Conservation (phyloP, 2,797 vertebrate species). For the Characodon lateralis region DNA sequence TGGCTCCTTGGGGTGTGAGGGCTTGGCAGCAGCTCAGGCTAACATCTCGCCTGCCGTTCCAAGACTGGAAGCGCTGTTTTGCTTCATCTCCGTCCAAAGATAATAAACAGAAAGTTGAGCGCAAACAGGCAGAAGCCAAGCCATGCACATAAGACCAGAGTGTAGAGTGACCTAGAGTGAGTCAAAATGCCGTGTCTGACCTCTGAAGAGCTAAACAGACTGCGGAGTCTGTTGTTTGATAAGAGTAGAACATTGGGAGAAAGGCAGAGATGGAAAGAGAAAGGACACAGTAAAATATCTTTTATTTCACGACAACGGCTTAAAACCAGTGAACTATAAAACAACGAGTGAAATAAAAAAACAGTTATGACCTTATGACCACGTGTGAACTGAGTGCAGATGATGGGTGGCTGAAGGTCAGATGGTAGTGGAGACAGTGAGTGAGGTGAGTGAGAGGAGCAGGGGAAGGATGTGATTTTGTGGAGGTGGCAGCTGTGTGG, state of each 20-base stretch:
- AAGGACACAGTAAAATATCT: neutral
- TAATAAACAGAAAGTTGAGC: conserved; percentile 54
- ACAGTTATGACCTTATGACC: neutral
- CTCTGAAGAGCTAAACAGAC: conserved; percentile 12
- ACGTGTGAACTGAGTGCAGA: neutral
- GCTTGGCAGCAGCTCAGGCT: conserved; percentile 47
- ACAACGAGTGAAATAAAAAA: neutral
- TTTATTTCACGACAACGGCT: neutral
- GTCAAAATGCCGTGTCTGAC: conserved; percentile 4
- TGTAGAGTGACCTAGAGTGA: conserved; percentile 17
- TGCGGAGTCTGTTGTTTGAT: conserved; percentile 9
- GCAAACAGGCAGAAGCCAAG: conserved; percentile 40
- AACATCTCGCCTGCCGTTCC: conserved; percentile 45
- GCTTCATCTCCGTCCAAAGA: conserved; percentile 66
- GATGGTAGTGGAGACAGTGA: neutral
- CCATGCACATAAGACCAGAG: conserved; percentile 13
- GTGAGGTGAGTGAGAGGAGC: conserved; percentile 10
- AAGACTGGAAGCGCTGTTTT: conserved; percentile 25
- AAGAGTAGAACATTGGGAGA: neutral
- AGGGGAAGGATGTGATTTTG: neutral
- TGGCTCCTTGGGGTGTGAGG: conserved; percentile 39
- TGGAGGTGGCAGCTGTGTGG: conserved; percentile 7
- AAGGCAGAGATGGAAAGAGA: neutral
- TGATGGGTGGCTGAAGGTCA: neutral
- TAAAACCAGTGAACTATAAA: neutral